Evolutionary conservation across 2,797 vertebrate species (phyloP).

Genomic region (Schizopygopsis malacanthus): DNA sequence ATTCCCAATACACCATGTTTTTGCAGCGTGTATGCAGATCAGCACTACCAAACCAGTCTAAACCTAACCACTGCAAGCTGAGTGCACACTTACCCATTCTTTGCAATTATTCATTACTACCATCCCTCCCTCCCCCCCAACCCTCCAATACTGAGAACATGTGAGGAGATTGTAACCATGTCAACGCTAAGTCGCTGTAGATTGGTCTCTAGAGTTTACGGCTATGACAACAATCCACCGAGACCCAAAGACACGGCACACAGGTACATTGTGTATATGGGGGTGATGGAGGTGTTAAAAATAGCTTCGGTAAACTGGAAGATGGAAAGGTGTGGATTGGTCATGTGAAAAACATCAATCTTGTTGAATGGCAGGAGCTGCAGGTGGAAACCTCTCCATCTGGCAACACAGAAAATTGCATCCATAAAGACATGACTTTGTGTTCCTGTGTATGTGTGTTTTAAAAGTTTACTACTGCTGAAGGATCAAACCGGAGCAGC

Average conservation of each 20-base stretch:
- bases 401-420: neutral
- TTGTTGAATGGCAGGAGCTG: conserved; percentile 25
- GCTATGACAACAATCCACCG: conserved; percentile 54
- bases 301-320: conserved; percentile 51
- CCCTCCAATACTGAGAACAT: conserved; percentile 10
- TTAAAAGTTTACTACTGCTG: neutral
- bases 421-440: neutral
- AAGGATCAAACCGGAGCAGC: neutral
- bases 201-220: conserved; percentile 54
- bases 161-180: conserved; percentile 53
- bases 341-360: conserved; percentile 33
- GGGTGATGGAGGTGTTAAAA: conserved; percentile 50
- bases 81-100: conserved; percentile 24
- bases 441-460: neutral
- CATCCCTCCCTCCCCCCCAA: neutral
- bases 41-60: neutral
- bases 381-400: conserved; percentile 39
- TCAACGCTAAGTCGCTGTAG: conserved; percentile 57
- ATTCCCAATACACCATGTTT: neutral
- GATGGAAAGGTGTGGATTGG: conserved; percentile 28
- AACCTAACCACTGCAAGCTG: conserved; percentile 40
- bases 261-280: conserved; percentile 13
- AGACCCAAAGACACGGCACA: conserved; percentile 51
- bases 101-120: conserved; percentile 60
- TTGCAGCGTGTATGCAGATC: neutral